Conservation (phyloP, 2,113 vertebrate genomes). For the Calypte anna region DNA sequence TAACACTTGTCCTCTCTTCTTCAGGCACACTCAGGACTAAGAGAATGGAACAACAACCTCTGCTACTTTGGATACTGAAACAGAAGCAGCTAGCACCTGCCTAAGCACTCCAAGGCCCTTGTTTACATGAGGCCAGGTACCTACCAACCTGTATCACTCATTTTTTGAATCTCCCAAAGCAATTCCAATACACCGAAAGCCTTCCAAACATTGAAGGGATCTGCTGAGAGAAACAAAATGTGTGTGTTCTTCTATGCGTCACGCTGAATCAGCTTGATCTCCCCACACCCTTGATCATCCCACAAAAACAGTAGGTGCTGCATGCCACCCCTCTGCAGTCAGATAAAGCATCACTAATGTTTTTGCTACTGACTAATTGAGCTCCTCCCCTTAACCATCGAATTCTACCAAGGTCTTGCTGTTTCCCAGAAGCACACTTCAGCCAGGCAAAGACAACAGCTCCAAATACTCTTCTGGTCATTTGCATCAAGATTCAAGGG, state of each 20-base stretch:
- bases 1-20: neutral
- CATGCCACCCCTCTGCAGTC: conserved; percentile 45
- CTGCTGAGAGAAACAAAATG: conserved; percentile 24
- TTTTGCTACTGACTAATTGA: conserved; percentile 3
- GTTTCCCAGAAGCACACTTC: neutral
- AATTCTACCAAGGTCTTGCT: neutral
- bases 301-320: conserved; percentile 45
- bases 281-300: conserved; percentile 62
- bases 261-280: conserved; percentile 49
- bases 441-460: neutral
- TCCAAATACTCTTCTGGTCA: neutral
- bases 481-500: neutral
- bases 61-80: neutral
- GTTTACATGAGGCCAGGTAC: neutral
- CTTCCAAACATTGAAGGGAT: conserved; percentile 1
- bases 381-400: conserved; percentile 15
- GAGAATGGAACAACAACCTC: neutral
- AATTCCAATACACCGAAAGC: neutral
- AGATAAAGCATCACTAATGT: conserved; percentile 15
- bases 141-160: neutral
- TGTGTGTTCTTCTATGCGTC: conserved; percentile 22
- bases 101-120: neutral
- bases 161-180: neutral
- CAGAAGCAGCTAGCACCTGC: neutral
- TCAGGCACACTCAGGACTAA: neutral